Base-by-base conservation (phyloP, 2,888 invertebrate genomes). In the Mythimna pallens region DNA sequence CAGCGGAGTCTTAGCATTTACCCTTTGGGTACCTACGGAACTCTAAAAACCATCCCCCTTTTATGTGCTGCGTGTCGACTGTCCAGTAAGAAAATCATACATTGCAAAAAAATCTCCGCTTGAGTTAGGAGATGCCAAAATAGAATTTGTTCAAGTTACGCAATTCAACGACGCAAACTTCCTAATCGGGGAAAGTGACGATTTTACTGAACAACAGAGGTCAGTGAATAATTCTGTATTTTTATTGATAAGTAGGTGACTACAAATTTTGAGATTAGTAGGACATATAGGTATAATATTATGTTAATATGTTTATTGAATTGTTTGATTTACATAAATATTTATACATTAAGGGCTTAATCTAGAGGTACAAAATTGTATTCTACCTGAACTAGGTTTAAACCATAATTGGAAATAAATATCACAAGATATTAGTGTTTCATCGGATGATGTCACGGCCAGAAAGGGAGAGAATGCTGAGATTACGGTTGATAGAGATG, bases 161-260 rank as follows among this genome's bases (percentile, higher is more conserved):
- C 66, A 78, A 77, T 63, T 63, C n/a, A 25, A 57, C 22, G 34
- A 63, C 12, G 57, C 22, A 36, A 54, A 47, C 43, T 59, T 54
- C 73, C 20, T 40, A 47, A 65, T 59, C 22, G 34, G 66, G 47
- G 80, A 64, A 79, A 73, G 66, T 64, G 34, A 40, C n/a, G 4
- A 57, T 59, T 64, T 9, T 64, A 36, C 54, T 10, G 12, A 59
- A 64, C 6, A 25, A 30, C 17, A 50, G 36, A 57, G 55, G 34
- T 12, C 47, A 76, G 9, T 62, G 43, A 66, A 22, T 65, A 25
- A 65, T 59, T 77, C 6, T 12, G 20, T 58, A 25, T 66, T 66
- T 58, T 61, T 70, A 65, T 70, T 20, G 12, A n/a, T 12, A 12
- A 1, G 43, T 47, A 14, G 43, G 43, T 47, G 40, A 43, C 43